Percentiles rank a stretch among this genome's conserved stretches.
phyloP scores from a whole-genome alignment of 2,888 invertebrate species.

The Eudasyphora cyanicolor region DNA sequence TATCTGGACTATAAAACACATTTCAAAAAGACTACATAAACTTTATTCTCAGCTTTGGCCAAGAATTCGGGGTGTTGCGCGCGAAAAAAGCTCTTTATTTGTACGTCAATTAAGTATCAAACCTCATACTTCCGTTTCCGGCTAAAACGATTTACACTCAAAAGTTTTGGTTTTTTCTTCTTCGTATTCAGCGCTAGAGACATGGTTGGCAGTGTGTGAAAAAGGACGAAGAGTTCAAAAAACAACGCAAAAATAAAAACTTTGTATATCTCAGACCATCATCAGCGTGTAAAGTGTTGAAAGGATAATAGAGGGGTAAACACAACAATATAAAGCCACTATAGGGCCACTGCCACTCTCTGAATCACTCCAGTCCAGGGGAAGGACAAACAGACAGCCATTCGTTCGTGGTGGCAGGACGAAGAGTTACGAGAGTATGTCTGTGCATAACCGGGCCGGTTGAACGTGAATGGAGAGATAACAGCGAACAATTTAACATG shows the following conservation, averaged over 20 bases:
- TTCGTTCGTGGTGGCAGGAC: not conserved
- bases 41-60: not conserved
- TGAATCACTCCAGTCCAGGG: not conserved
- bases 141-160: constrained; percentile 56
- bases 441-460: not conserved
- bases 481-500: constrained; percentile 69
- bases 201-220: not conserved
- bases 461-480: constrained; percentile 74
- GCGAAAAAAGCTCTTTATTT: constrained; percentile 73
- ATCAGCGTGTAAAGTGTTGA: constrained; percentile 61
- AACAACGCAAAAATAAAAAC: not conserved
- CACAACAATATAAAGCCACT: constrained; percentile 25
- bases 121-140: constrained; percentile 62
- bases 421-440: not conserved
- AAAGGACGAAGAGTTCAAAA: constrained; percentile 23
- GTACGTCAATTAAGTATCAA: constrained; percentile 75
- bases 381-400: not conserved
- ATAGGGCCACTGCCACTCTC: not conserved
- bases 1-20: constrained; percentile 37
- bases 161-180: constrained; percentile 24
- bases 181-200: constrained; percentile 8
- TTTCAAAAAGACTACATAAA: not conserved
- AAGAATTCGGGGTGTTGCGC: constrained; percentile 36
- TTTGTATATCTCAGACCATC: constrained; percentile 48
- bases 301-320: constrained; percentile 61